A percentile compares a stretch with the other conserved stretches of the same genome.
These are phyloP conservation scores for Spodoptera picta DNA, from an alignment of 2,888 invertebrate genomes.

Conservation along the genomic window DNA sequence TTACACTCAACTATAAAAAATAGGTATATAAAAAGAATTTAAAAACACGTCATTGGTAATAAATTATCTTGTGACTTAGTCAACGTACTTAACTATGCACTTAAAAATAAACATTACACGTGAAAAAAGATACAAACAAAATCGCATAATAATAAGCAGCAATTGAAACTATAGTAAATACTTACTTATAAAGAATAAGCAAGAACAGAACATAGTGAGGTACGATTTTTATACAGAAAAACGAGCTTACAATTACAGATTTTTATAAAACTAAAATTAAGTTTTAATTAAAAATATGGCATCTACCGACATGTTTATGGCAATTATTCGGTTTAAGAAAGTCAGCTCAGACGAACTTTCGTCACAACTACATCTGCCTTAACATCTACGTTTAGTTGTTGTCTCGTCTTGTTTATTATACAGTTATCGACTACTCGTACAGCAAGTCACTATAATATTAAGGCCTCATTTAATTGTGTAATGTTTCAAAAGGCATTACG, in stretches of 20 bases:
- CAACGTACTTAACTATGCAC: constrained; percentile 79
- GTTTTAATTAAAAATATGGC: constrained; percentile 78
- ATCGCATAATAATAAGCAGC: constrained; percentile 53
- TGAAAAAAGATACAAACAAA: constrained; percentile 62
- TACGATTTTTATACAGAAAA: constrained; percentile 72
- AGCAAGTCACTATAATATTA: constrained; percentile 39
- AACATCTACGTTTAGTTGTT: constrained; percentile 19
- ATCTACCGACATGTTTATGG: constrained; percentile 84
- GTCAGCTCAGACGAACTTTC: constrained; percentile 44
- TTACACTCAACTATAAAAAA: constrained; percentile 81
- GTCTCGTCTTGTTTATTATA: constrained; percentile 28
- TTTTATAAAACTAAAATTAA: constrained; percentile 70
- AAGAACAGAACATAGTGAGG: constrained; percentile 76
- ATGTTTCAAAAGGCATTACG: constrained; percentile 40
- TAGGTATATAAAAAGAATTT: constrained; percentile 79
- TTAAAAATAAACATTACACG: constrained; percentile 68
- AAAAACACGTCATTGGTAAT: constrained; percentile 88
- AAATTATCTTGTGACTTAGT: constrained; percentile 88
- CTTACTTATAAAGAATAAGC: constrained; percentile 68
- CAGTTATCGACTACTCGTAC: constrained; percentile 44
- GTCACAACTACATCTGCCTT: constrained; percentile 33
- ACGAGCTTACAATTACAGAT: constrained; percentile 71
- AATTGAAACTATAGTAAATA: constrained; percentile 57
- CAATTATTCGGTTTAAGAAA: constrained; percentile 71
- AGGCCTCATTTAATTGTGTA: constrained; percentile 51